These are phyloP conservation scores for Fundulus diaphanus DNA, from an alignment of 2,797 vertebrate species.

Conservation along the genomic window DNA sequence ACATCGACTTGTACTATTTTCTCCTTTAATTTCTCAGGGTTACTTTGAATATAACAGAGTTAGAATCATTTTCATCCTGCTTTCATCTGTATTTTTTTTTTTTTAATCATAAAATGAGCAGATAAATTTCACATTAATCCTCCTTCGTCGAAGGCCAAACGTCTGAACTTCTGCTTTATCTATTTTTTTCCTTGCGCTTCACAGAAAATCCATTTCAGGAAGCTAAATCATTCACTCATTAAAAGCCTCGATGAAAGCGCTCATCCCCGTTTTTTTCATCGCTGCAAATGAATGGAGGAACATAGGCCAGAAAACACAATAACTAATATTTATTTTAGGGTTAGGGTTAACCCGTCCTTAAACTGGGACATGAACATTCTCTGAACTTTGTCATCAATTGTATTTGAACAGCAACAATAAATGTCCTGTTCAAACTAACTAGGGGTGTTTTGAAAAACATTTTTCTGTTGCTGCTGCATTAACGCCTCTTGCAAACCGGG, in stretches of 20 bases:
- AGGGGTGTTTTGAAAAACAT: too few relatives aligned
- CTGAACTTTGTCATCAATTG: too few relatives aligned
- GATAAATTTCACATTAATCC: not conserved
- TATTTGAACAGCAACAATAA: too few relatives aligned
- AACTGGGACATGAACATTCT: not conserved
- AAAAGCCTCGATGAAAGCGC: constrained; percentile 3
- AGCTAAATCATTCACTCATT: not conserved
- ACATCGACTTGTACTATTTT: too few relatives aligned
- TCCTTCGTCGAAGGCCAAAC: not conserved
- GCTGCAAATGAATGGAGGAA: not conserved
- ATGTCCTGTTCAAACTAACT: too few relatives aligned
- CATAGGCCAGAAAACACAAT: not conserved
- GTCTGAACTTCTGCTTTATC: constrained; percentile 7
- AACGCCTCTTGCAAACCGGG: too few relatives aligned
- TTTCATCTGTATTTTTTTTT: not conserved
- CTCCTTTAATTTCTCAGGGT: not conserved
- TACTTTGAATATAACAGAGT: not conserved
- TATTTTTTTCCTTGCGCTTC: not conserved
- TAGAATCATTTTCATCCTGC: not conserved
- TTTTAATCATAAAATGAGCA: constrained; percentile 2
- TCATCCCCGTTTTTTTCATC: not conserved
- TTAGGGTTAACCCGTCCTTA: not conserved
- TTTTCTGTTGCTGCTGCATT: too few relatives aligned
- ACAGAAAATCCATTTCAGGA: not conserved
- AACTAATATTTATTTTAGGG: not conserved